Evolutionary conservation across 2,113 vertebrate species (phyloP).

Genomic region (Lophotis ruficrista): DNA sequence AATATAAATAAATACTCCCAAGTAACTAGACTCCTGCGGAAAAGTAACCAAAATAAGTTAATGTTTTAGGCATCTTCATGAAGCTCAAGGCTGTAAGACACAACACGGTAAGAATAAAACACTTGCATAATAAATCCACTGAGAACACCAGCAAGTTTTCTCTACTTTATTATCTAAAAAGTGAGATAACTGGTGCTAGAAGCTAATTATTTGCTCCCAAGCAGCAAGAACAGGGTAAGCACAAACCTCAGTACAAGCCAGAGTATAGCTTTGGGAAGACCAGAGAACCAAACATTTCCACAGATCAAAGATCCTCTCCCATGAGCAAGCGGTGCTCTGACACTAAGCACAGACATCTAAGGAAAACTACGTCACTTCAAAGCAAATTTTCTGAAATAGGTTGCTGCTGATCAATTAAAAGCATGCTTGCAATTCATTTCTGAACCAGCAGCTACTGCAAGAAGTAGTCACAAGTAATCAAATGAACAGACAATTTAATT

Average conservation of each 20-base stretch:
- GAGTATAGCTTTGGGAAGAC: background rate
- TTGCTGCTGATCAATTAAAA: background rate
- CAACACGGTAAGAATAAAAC: background rate
- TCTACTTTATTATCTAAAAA: background rate
- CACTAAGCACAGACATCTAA: background rate
- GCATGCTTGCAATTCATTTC: background rate
- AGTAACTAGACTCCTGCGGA: background rate
- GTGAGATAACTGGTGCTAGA: background rate
- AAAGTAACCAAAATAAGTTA: background rate
- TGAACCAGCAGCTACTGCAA: background rate
- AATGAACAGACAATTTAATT: background rate
- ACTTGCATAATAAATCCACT: background rate
- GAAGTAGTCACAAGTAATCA: background rate
- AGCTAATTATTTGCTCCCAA: background rate
- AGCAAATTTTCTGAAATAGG: background rate
- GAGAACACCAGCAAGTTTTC: background rate
- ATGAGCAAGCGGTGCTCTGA: background rate
- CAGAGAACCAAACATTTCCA: background rate
- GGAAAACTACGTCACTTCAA: background rate
- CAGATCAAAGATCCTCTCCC: background rate
- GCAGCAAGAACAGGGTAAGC: background rate
- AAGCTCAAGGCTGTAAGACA: background rate
- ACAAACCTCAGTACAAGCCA: background rate
- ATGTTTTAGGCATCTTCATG: background rate
- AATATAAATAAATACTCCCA: background rate